Base-by-base conservation (phyloP, 2,888 invertebrate species). In the Phyllotreta striolata region DNA sequence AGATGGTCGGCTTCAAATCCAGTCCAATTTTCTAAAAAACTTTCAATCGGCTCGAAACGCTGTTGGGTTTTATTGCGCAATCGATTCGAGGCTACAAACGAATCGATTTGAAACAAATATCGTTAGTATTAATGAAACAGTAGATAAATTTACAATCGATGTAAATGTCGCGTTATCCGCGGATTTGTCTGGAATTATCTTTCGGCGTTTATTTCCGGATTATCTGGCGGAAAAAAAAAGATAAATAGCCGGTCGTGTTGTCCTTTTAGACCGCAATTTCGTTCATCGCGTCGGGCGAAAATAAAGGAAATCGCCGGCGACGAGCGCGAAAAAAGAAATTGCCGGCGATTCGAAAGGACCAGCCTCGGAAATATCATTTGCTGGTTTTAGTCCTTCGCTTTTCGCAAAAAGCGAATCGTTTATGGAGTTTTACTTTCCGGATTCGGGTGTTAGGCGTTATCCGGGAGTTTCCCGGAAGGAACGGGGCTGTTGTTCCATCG, bases 11-110 rank as follows among this genome's bases (percentile, higher is more conserved):
- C 24, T 47, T 51, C 38, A 51, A 41, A 51, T 51, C 58, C 35
- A 51, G 8, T 51, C 37, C 51, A 12, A 51, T 59, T 59, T 51
- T 59, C 58, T 24, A 49, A 41, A 46, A 41, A 41, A 59, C 37
- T 60, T 60, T 54, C 60, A 51, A 60, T 60, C 54, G 60, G 43
- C 44, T 54, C 38, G 41, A 54, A 37, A 60, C 54, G 13, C 60
- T 46, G 9, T 61, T 38, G 24, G 41, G 12, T 44, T 55, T 54
- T 38, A 59, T 59, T 51, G 12, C 40, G 58, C 24, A 10, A 8
- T 13, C 35, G 7, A 49, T 58, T 58, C 39, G 24, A 6, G 51
- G 7, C 51, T 51, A 51, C 24, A 47, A 47, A 14, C 7, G 46
- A 44, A 13, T 1, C 8, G 8, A 9, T 34, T 47, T 47, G 47